Conservation (phyloP, 1,140 invertebrate genomes). For the Homarus americanus region DNA sequence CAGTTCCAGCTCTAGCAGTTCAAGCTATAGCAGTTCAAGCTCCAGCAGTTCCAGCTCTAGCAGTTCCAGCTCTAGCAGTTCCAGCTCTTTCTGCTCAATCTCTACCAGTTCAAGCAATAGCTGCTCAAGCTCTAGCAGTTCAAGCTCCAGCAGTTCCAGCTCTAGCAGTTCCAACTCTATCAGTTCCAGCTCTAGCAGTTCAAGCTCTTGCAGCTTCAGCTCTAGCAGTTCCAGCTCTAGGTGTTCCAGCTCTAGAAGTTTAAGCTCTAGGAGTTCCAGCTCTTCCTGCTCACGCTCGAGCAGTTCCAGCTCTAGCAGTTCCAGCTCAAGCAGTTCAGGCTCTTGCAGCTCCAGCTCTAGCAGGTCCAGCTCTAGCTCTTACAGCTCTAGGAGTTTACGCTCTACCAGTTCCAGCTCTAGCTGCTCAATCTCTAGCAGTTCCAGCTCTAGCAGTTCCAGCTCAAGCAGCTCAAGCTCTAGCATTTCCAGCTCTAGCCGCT, state of each 20-base stretch:
- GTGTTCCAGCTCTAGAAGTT: conserved; percentile 21
- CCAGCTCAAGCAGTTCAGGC: conserved; percentile 18
- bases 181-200: not conserved
- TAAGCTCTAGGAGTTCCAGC: not conserved
- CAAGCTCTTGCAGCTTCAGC: not conserved
- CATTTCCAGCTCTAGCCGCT: conserved; percentile 11
- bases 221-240: conserved; percentile 18
- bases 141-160: not conserved
- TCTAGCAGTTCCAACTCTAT: not conserved
- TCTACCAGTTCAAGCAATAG: not conserved
- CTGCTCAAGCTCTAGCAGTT: not conserved
- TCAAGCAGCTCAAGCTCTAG: conserved; percentile 15
- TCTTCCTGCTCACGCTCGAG: conserved; percentile 5
- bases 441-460: conserved; percentile 11
- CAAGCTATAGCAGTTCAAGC: too few relatives aligned
- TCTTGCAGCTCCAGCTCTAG: not conserved
- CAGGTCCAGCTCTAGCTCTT: not conserved
- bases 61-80: not conserved
- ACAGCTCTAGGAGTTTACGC: not conserved
- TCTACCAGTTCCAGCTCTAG: conserved; percentile 9
- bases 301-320: not conserved
- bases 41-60: too few relatives aligned
- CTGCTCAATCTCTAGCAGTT: conserved; percentile 8
- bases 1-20: too few relatives aligned
- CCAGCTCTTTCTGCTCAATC: not conserved